Evolutionary conservation across 2,113 vertebrate species (phyloP), one percentile per base, ranked within the genome.

Genomic region (Pluvialis apricaria): DNA sequence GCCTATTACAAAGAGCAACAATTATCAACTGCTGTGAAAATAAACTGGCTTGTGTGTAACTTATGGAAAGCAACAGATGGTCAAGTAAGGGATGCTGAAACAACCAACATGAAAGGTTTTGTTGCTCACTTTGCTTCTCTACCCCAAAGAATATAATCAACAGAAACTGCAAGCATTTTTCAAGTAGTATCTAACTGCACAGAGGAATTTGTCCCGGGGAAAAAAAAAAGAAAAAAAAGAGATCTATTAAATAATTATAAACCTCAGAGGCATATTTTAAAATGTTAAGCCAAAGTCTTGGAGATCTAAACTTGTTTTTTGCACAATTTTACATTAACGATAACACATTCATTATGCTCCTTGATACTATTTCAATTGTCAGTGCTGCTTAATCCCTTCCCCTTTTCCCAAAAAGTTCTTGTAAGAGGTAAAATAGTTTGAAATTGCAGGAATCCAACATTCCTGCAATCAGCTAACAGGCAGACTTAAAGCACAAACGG

Each of bases 11-110:
- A 90, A 96, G 26, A 54, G 28, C 40, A 95, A 69, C 36, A 79
- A 64, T 64, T 91, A 88, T 61, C 80, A 92, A 66, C n/a, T 77
- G 52, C 54, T 58, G 14, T 58, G 38, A 89, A 96, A 93, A 94
- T 73, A 88, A 91, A 93, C 44, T 60, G 44, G 94, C 88, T 98
- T 97, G 94, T 84, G 45, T 94, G 93, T 97, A 98, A 95, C 61
- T 84, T 96, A 97, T 24, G 52, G 95, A 97, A 97, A 97, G 93
- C 97, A 98, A 97, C 97, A 98, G 97, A 98, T 97, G 95, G 94
- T 82, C 78, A 96, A 91, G 91, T 78, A 94, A 58, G 51, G 54
- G 22, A 81, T 77, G 90, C 68, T 77, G 71, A 88, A 98, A 96
- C 88, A 97, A 97, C 51, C 57, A 96, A 89, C 13, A 31, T 1